Evolutionary conservation across 2,797 vertebrate species (phyloP).

Genomic region (Gadopsis bispinosus): DNA sequence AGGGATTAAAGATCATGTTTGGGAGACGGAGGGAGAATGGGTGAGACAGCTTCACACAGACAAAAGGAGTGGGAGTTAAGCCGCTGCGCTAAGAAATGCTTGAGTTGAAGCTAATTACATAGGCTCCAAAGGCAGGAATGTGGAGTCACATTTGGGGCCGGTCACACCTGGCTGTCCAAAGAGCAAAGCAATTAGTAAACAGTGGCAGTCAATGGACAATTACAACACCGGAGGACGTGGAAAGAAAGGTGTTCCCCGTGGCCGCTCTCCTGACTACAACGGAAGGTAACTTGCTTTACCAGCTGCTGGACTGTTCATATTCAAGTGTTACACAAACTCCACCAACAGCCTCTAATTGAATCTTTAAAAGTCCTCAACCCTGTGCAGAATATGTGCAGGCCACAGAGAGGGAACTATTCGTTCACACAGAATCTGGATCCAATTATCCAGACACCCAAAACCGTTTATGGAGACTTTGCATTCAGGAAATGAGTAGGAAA

Average conservation of each 20-base stretch:
- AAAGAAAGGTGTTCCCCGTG: constrained; percentile 42
- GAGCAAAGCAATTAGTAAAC: constrained; percentile 74
- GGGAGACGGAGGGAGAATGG: constrained; percentile 48
- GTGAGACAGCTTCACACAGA: constrained; percentile 46
- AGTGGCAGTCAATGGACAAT: constrained; percentile 63
- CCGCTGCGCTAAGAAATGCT: constrained; percentile 72
- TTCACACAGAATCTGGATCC: constrained; percentile 57
- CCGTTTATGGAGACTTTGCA: constrained; percentile 69
- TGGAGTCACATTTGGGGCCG: constrained; percentile 75
- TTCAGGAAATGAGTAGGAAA: constrained; percentile 74
- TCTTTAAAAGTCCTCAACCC: constrained; percentile 14
- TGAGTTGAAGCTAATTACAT: constrained; percentile 83
- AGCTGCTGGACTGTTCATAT: neutral
- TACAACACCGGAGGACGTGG: constrained; percentile 58
- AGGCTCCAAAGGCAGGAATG: constrained; percentile 80
- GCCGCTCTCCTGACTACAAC: constrained; percentile 37
- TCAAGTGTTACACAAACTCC: neutral
- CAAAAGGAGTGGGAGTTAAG: constrained; percentile 77
- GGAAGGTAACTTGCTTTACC: constrained; percentile 27
- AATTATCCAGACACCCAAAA: constrained; percentile 68
- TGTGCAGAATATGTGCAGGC: constrained; percentile 25
- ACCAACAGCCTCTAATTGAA: constrained; percentile 10
- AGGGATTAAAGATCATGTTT: constrained; percentile 76
- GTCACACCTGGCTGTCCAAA: constrained; percentile 81
- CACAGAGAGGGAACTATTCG: constrained; percentile 23